Conservation (phyloP, 1,140 invertebrate genomes). For the Bombus fervidus region DNA sequence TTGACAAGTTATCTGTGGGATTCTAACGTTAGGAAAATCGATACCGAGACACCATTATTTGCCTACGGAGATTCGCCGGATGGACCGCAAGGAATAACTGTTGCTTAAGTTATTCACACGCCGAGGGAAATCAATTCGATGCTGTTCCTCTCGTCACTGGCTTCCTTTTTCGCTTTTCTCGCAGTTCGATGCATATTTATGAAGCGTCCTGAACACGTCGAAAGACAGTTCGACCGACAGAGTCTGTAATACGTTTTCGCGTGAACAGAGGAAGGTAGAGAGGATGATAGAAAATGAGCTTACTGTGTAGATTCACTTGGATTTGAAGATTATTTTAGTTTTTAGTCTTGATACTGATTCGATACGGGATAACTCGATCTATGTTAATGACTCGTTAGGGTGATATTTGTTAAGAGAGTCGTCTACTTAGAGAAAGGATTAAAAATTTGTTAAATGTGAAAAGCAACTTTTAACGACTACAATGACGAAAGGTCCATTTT, state of each 20-base stretch:
- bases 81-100: conserved; percentile 52
- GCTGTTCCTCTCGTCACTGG: conserved; percentile 2
- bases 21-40: conserved; percentile 63
- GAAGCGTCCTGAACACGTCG: conserved; percentile 39
- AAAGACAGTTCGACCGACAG: conserved; percentile 13
- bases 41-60: conserved; percentile 61
- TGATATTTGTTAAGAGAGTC: neutral
- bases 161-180: conserved; percentile 19
- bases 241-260: conserved; percentile 31
- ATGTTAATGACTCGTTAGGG: too few species aligned
- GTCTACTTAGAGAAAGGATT: too few species aligned
- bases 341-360: neutral
- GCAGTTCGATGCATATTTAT: conserved; percentile 40
- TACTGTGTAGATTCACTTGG: neutral
- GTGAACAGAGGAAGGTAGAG: neutral
- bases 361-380: too few species aligned
- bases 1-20: conserved; percentile 64
- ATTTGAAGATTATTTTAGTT: neutral
- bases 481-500: neutral
- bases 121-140: conserved; percentile 45
- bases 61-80: conserved; percentile 44
- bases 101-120: conserved; percentile 56
- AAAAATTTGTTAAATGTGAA: neutral
- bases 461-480: neutral
- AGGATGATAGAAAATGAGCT: neutral